A percentile compares a stretch with the other conserved stretches of the same genome.
Conservation (phyloP, 2,888 invertebrate genomes). For the Polydrusus pterygomalis region DNA sequence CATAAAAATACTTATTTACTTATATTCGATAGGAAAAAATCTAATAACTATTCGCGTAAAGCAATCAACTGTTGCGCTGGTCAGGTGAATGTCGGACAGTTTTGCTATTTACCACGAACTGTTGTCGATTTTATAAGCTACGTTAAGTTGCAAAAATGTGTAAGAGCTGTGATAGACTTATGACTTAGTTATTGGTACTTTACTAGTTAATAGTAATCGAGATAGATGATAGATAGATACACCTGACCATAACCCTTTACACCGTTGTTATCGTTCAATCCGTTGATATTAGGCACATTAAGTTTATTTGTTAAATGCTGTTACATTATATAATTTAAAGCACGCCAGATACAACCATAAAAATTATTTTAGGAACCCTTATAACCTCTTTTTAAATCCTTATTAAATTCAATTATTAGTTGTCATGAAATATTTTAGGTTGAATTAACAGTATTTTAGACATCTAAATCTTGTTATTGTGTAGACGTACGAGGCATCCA, state of each 20-base stretch:
- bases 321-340: not conserved
- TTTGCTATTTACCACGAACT: slow-evolving; percentile 41
- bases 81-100: slow-evolving; percentile 55
- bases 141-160: slow-evolving; percentile 67
- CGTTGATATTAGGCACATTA: slow-evolving; percentile 44
- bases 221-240: slow-evolving; percentile 47
- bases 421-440: no score
- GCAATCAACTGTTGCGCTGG: slow-evolving; percentile 55
- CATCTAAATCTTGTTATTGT: no score
- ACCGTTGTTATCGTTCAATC: slow-evolving; percentile 37
- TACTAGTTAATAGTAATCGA: slow-evolving; percentile 58
- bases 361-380: no score
- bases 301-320: slow-evolving; percentile 36
- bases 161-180: slow-evolving; percentile 73
- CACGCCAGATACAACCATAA: no score
- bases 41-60: slow-evolving; percentile 39
- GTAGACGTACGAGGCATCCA: no score
- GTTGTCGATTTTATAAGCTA: slow-evolving; percentile 53
- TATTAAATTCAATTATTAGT: no score
- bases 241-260: slow-evolving; percentile 56
- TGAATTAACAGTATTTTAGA: no score
- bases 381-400: no score
- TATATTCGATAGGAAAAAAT: slow-evolving; percentile 21
- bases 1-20: slow-evolving; percentile 12
- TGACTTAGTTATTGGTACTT: slow-evolving; percentile 64